Percentiles rank a stretch among this genome's conserved stretches.
These are phyloP conservation scores for Trissoscelio sp. DNA, from an alignment of 2,888 invertebrate genomes.

Conservation along the genomic window DNA sequence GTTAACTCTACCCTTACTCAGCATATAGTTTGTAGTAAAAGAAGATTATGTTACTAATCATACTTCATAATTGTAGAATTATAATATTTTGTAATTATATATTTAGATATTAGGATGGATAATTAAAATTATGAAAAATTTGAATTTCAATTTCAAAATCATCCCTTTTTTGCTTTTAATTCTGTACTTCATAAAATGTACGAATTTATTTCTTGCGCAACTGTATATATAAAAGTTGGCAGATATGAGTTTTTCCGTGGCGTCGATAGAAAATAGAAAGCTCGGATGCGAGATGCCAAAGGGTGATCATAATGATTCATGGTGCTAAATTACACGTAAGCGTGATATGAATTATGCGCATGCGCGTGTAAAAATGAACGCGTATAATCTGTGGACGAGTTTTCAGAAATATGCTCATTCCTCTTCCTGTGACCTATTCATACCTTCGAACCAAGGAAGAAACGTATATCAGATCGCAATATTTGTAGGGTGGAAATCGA, in stretches of 20 bases:
- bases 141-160: no score
- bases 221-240: not conserved
- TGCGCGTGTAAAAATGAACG: constrained; percentile 28
- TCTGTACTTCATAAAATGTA: not conserved
- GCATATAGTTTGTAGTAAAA: no score
- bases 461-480: not conserved
- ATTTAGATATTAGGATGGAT: no score
- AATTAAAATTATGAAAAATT: no score
- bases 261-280: constrained; percentile 35
- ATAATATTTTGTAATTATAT: no score
- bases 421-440: constrained; percentile 10
- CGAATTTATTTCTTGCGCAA: constrained; percentile 2
- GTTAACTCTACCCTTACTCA: not conserved
- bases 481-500: constrained; percentile 6
- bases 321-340: constrained; percentile 50
- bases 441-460: not conserved
- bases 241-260: constrained; percentile 19
- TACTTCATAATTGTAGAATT: no score
- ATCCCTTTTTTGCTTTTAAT: not conserved
- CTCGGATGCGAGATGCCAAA: constrained; percentile 31
- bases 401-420: constrained; percentile 37
- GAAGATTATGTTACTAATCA: no score
- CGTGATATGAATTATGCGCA: constrained; percentile 37
- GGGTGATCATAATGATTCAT: constrained; percentile 48
- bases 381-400: constrained; percentile 27